Evolutionary conservation across 1,140 invertebrate genomes (phyloP), one percentile per base, ranked within the genome.

Genomic region (Frieseomelitta varia): DNA sequence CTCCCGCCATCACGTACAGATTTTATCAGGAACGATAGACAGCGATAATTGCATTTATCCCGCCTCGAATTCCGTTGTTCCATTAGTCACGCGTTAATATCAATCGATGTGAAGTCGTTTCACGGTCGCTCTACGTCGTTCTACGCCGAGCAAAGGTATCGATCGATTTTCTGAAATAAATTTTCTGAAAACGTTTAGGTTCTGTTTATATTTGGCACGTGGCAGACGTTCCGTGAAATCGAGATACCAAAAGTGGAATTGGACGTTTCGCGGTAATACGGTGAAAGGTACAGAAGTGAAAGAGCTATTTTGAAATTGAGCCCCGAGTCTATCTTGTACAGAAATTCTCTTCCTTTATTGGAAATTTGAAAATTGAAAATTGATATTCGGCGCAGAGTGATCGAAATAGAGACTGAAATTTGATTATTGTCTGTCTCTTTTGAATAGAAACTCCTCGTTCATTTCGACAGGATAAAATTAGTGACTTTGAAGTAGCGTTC

Each of bases 1-100:
- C 85, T 82, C 15, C 21, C 11, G 61, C 55, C 11, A 53, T 84
- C 80, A 81, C 88, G 86, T 71, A 55, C 79, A 88, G 88, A 88
- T 90, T 51, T 83, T 85, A 90, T 90, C 88, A 79, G 47, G 56
- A 24, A 67, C 61, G 34, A n/a, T 56, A 53, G 63, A 80, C 69
- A 73, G 67, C 86, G 86, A 88, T 87, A 88, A 88, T 74, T 61
- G 69, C 81, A 87, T 81, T 79, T 81, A 63, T 53, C 14, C 24
- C 24, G 19, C 53, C 71, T 75, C 55, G 80, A 72, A 87, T 84
- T 87, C 14, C 68, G 68, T 84, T 85, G 71, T 81, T 65, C 68
- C 81, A 67, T 79, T 69, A 68, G 87, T 84, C 81, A 34, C 63
- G 81, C 61, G 53, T 68, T 81, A 27, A 34, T 53, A n/a, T 10